phyloP scores from a whole-genome alignment of 2,888 invertebrate genomes.

The Hirtodrosophila trivittata region DNA sequence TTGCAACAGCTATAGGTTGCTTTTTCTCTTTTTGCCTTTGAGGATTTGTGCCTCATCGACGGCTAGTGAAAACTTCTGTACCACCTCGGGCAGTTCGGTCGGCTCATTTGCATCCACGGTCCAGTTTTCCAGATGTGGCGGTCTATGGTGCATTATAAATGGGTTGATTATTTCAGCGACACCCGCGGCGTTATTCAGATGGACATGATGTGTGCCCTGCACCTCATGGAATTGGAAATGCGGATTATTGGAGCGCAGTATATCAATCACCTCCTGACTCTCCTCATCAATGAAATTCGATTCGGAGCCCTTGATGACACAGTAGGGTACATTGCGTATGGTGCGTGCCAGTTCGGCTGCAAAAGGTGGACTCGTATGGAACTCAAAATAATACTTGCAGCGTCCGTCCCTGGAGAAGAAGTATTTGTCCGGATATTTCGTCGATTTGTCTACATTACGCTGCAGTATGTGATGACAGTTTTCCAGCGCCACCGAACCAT shows the following conservation, averaged over 20 bases:
- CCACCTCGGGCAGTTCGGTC: constrained; percentile 31
- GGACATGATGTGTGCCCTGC: constrained; percentile 89
- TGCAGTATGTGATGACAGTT: constrained; percentile 85
- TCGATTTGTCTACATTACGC: constrained; percentile 86
- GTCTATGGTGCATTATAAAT: constrained; percentile 85
- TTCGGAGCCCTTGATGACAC: constrained; percentile 87
- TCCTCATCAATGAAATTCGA: constrained; percentile 85
- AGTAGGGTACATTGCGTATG: constrained; percentile 86
- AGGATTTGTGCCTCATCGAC: constrained; percentile 60
- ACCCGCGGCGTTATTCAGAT: constrained; percentile 87
- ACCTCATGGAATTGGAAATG: constrained; percentile 87
- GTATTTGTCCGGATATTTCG: constrained; percentile 86
- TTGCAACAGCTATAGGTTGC: constrained; percentile 78
- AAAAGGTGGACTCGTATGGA: constrained; percentile 83
- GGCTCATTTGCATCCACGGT: constrained; percentile 43
- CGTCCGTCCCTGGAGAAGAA: constrained; percentile 83
- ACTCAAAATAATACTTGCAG: constrained; percentile 76
- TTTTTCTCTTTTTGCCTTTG: constrained; percentile 75
- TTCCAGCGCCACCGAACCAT: constrained; percentile 85
- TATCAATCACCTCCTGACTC: constrained; percentile 85
- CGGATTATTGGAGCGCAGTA: constrained; percentile 85
- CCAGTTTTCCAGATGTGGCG: constrained; percentile 73
- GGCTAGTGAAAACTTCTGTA: constrained; percentile 55
- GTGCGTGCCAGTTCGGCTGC: constrained; percentile 85
- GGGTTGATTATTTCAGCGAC: constrained; percentile 86